Evolutionary conservation across 1,140 invertebrate genomes (phyloP).

Genomic region (Atta texana): DNA sequence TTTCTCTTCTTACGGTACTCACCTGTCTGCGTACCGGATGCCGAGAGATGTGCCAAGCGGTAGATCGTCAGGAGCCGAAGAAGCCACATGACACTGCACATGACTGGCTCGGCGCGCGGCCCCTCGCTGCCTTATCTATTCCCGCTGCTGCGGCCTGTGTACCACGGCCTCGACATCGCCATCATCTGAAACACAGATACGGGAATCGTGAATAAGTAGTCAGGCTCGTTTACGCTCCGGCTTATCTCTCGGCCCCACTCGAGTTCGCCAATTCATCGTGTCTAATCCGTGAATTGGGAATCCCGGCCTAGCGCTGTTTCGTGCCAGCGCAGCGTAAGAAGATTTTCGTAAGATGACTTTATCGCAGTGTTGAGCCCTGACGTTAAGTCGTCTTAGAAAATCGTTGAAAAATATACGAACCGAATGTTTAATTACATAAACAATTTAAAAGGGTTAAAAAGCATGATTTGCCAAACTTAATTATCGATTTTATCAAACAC

Average conservation of each 20-base stretch:
- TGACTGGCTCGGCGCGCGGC: conserved; percentile 81
- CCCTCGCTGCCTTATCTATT: conserved; percentile 80
- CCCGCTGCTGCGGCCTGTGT: conserved; percentile 80
- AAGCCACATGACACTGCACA: conserved; percentile 85
- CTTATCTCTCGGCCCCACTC: conserved; percentile 40
- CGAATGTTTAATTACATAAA: background rate
- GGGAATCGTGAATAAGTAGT: conserved; percentile 43
- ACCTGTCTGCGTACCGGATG: conserved; percentile 81
- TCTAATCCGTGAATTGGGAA: conserved; percentile 35
- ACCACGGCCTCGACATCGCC: conserved; percentile 77
- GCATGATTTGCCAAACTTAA: background rate
- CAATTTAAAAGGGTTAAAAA: conserved; percentile 13
- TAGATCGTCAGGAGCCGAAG: conserved; percentile 83
- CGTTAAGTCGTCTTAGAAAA: background rate
- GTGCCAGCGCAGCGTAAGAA: background rate
- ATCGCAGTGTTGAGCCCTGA: background rate
- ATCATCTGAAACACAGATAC: conserved; percentile 80
- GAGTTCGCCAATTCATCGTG: background rate
- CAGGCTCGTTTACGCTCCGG: conserved; percentile 18
- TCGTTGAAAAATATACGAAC: background rate
- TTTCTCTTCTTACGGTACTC: conserved; percentile 31
- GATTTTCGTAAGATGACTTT: background rate
- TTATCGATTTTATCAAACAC: conserved; percentile 4
- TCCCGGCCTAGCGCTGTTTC: conserved; percentile 3
- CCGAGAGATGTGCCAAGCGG: conserved; percentile 82